Percentiles rank a stretch among this genome's conserved stretches.
phyloP scores from a whole-genome alignment of 2,888 invertebrate genomes.

The Tryphoninae sp. region DNA sequence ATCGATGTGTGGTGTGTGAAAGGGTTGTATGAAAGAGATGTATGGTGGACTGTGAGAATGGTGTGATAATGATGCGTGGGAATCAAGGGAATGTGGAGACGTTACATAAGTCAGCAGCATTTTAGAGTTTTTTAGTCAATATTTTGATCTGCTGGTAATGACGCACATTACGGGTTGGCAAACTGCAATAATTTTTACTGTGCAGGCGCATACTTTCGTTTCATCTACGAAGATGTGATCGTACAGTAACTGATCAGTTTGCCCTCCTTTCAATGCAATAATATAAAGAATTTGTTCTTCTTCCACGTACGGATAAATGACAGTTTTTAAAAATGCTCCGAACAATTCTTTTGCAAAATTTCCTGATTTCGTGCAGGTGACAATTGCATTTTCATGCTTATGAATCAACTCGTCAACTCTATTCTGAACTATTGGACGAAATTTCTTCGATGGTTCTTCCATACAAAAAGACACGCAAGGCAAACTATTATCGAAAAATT shows the following conservation, averaged over 20 bases:
- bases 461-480: neutral
- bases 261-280: conserved; percentile 57
- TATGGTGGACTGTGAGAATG: too few species aligned
- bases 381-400: conserved; percentile 31
- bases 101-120: neutral
- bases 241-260: conserved; percentile 50
- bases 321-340: conserved; percentile 42
- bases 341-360: conserved; percentile 6
- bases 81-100: too few species aligned
- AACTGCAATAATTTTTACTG: conserved; percentile 57
- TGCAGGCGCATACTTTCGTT: conserved; percentile 27
- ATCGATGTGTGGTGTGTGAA: too few species aligned
- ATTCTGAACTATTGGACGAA: conserved; percentile 32
- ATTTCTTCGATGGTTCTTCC: conserved; percentile 20
- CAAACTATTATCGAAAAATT: too few species aligned
- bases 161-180: neutral
- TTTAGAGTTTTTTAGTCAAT: neutral
- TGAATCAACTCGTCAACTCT: neutral
- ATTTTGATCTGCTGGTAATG: neutral
- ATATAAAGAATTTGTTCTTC: conserved; percentile 52
- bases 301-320: conserved; percentile 42
- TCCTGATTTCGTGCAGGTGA: conserved; percentile 44
- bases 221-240: conserved; percentile 52
- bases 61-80: too few species aligned
- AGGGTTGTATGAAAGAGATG: too few species aligned